phyloP scores from a whole-genome alignment of 37 sponge, comb jelly and placozoan species.

The Diacarnus erythraeanus region DNA sequence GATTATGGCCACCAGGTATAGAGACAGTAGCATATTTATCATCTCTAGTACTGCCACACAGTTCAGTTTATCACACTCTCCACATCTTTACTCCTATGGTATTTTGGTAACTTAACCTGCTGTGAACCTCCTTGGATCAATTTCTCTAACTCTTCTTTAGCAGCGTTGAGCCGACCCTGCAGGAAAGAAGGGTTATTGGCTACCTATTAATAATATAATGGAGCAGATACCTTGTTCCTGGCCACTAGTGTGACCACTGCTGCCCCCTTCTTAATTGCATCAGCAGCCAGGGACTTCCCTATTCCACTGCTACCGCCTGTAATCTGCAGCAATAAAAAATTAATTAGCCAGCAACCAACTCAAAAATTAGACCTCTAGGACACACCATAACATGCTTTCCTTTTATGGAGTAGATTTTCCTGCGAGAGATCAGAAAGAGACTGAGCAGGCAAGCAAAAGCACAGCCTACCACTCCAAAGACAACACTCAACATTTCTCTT shows the following conservation, averaged over 20 bases:
- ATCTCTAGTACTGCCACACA: too few species aligned
- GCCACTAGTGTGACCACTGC: conserved; percentile 75
- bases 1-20: too few species aligned
- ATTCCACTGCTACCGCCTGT: conserved; percentile 94
- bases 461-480: background rate
- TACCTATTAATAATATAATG: too few species aligned
- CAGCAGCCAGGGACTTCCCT: conserved; percentile 73
- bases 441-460: background rate
- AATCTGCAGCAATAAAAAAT: conserved; percentile 35
- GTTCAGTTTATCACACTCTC: too few species aligned
- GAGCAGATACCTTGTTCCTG: conserved; percentile 57
- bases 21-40: too few species aligned
- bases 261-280: conserved; percentile 67
- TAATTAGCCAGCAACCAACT: background rate
- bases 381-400: conserved; percentile 75
- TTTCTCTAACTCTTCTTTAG: conserved; percentile 26
- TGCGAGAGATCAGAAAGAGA: conserved; percentile 21
- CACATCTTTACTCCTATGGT: background rate
- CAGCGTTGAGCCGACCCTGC: conserved; percentile 19
- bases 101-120: conserved; percentile 2
- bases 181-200: too few species aligned
- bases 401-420: conserved; percentile 34
- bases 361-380: too few species aligned
- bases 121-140: conserved; percentile 1
- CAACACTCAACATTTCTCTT: background rate